These are phyloP conservation scores for Macrotus californicus DNA, from an alignment of 2,113 vertebrate genomes.

Conservation along the genomic window DNA sequence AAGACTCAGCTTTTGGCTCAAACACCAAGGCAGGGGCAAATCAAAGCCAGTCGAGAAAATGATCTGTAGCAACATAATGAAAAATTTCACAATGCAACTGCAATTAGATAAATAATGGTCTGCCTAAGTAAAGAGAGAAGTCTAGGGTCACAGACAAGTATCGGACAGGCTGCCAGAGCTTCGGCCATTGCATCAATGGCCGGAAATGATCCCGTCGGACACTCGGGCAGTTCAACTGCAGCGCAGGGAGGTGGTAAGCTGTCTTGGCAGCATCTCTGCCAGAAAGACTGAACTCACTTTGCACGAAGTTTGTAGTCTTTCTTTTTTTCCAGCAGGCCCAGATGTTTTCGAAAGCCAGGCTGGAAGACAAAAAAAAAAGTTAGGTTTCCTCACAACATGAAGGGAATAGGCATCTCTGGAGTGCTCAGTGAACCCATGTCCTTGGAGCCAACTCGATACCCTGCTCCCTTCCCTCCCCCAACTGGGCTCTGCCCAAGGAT, in stretches of 20 bases:
- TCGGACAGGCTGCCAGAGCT: conserved; percentile 28
- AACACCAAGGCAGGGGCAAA: conserved; percentile 43
- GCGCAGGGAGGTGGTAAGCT: background rate
- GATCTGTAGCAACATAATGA: conserved; percentile 27
- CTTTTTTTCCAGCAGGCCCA: conserved; percentile 96
- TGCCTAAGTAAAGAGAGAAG: conserved; percentile 33
- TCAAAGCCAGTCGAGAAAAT: conserved; percentile 46
- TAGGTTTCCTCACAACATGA: conserved; percentile 34
- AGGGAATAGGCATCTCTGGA: background rate
- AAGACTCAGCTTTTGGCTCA: conserved; percentile 54
- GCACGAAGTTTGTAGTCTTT: conserved; percentile 94
- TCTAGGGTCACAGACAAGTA: conserved; percentile 3
- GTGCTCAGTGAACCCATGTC: conserved; percentile 34
- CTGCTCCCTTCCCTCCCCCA: background rate
- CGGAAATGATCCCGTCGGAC: conserved; percentile 31
- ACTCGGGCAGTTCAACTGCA: background rate
- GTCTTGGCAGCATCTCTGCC: conserved; percentile 27
- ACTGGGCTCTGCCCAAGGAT: conserved; percentile 22
- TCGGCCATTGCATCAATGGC: conserved; percentile 33
- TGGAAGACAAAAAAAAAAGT: conserved; percentile 64
- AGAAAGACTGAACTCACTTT: conserved; percentile 80
- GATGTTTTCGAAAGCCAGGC: conserved; percentile 85
- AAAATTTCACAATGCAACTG: conserved; percentile 3
- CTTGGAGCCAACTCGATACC: background rate
- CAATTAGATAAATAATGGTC: conserved; percentile 36